Evolutionary conservation across 2,113 vertebrate genomes (phyloP), one percentile per base, ranked within the genome.

Genomic region (Nerophis ophidion): DNA sequence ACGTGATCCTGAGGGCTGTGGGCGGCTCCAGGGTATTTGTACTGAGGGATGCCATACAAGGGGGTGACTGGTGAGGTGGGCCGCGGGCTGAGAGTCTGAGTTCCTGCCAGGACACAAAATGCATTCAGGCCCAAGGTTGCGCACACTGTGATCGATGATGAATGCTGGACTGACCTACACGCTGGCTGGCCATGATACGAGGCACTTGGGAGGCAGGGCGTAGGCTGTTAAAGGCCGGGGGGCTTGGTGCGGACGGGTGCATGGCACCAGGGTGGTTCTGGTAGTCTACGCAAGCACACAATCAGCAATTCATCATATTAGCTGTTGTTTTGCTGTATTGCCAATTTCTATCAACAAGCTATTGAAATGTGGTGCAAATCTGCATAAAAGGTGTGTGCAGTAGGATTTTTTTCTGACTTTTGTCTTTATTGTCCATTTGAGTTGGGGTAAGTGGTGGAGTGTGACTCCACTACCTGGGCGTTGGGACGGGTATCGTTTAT

Each of bases 1-100:
- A 98, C 90, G 80, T 97, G 95, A 36, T 96, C 94, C 61, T 96
- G 93, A 40, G 96, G 91, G 67, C 98, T 98, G 66, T 94, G 93
- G 26, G 97, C 95, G 11, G 94, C 95, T 0, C 94, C 87, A 13
- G 94, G 90, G 0, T 97, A 98, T 50, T 97, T 99, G 85, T 97
- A 98, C 65, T 97, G 95, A 6, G 95, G 92, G 14, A 96, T 92
- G 0, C 92, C 91, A 62, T 94, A 92, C 57, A 97, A 92, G 0
- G 93, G 92, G 64, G 92, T 75, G 7, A 90, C 83, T 1, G 92
- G 83, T 4, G 93, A 89, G 0, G 93, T 89, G 1, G 93, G 92
- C 61, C 93, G 92, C 42, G 95, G 94, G 40, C 93, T 94, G 89
- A 96, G 91, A 0, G 90, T 89, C 68, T 97, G 95, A 50, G 92